Conservation (phyloP, 1,140 invertebrate species). For the Drosophila insularis region DNA sequence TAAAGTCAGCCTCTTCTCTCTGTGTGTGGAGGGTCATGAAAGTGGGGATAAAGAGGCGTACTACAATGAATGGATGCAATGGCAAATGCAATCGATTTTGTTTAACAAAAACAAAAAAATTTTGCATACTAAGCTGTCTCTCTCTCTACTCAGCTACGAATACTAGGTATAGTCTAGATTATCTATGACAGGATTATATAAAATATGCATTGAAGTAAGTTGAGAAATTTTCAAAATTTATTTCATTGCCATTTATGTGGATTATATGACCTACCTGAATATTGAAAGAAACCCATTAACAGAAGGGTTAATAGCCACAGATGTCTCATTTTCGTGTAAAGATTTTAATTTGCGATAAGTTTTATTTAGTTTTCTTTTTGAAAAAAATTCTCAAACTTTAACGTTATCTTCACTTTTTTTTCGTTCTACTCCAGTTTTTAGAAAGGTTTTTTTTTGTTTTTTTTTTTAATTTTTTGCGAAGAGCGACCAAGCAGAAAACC, state of each 20-base stretch:
- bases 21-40: not conserved
- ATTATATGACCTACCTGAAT: conserved; percentile 51
- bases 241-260: not conserved
- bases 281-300: conserved; percentile 46
- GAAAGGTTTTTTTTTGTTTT: not conserved
- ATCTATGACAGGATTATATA: conserved; percentile 5
- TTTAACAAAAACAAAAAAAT: not conserved
- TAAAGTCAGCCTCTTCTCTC: not conserved
- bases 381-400: not conserved
- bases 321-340: conserved; percentile 45
- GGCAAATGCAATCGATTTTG: conserved; percentile 4
- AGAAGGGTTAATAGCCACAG: conserved; percentile 56
- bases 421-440: conserved; percentile 3
- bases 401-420: conserved; percentile 24
- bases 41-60: not conserved
- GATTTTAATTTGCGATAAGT: conserved; percentile 26
- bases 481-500: conserved; percentile 27
- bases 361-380: not conserved
- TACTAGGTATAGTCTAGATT: not conserved
- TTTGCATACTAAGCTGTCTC: not conserved
- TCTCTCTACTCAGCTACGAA: not conserved
- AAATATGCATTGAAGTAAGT: conserved; percentile 9
- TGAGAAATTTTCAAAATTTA: too few species aligned
- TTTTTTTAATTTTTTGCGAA: conserved; percentile 13
- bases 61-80: not conserved